phyloP scores from a whole-genome alignment of 2,113 vertebrate species.

The Arvicanthis niloticus region DNA sequence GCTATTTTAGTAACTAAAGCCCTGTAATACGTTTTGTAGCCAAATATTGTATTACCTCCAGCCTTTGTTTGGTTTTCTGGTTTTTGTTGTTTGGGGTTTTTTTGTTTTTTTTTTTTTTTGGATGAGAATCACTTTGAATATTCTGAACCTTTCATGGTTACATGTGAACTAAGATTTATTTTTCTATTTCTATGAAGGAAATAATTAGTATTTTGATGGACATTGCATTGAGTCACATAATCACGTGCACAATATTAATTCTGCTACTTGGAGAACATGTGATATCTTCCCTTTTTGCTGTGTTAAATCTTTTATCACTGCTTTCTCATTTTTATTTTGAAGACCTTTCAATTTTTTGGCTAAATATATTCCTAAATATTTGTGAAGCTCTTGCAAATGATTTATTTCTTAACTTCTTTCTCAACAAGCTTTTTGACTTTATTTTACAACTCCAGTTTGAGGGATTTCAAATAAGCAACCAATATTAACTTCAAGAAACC shows the following conservation, averaged over 20 bases:
- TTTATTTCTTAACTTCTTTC: neutral
- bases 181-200: neutral
- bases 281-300: neutral
- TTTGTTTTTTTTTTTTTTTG: neutral
- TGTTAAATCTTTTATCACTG: neutral
- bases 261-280: neutral
- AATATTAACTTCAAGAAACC: slow-evolving; percentile 19
- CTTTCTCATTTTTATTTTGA: neutral
- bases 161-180: neutral
- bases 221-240: neutral
- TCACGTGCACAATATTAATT: neutral
- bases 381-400: neutral
- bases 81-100: no score
- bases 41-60: neutral
- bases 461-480: neutral
- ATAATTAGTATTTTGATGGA: neutral
- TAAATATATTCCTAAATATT: neutral
- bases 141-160: neutral
- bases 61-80: neutral
- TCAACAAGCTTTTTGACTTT: neutral
- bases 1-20: neutral
- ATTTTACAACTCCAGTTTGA: slow-evolving; percentile 22
- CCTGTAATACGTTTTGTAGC: neutral
- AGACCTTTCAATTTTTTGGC: neutral
- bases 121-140: neutral